Evolutionary conservation across 2,113 vertebrate genomes (phyloP), one percentile per base, ranked within the genome.

Genomic region (Holacanthus passer): DNA sequence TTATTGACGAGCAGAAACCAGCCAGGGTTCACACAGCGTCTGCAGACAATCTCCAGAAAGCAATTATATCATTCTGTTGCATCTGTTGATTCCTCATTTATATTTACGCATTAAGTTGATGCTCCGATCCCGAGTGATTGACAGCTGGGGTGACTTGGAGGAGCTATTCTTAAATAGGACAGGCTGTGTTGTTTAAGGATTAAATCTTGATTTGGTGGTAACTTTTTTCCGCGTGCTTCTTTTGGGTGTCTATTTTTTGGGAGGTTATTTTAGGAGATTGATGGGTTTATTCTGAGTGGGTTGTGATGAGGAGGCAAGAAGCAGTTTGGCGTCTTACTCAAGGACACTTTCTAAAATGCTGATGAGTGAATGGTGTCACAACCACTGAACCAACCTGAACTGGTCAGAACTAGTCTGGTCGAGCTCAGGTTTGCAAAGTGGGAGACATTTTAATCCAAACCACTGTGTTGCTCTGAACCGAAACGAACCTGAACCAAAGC

Each of bases 21-120:
- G 17, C 5, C 17, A 77, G 12, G 37, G 27, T 58, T 78, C 45
- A 4, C 24, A 7, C 27, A 29, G 13, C 7, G 16, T 32, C 11
- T 35, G 70, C 64, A 62, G 39, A 55, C 52, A 65, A 48, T 62
- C 64, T 71, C 22, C 22, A 17, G 50, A 41, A 85, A 73, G 35
- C 35, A 56, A 83, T 87, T 83, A 0, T 83, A 82, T 88, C 83
- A 66, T 14, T 22, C 48, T 2, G n/a, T 83, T 45, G 72, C 81
- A 82, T 90, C 81, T 75, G 84, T 68, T 80, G 67, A 77, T 76
- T 58, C 39, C 69, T 72, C 39, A 70, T 74, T 88, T 71, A 19
- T 63, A 68, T 72, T 66, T 66, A 47, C 32, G 58, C 55, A 69
- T 68, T 83, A 60, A 78, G 77, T 76, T 72, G 72, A 60, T 63